These are phyloP conservation scores for Tretioscincus oriximinensis DNA, from an alignment of 2,113 vertebrate species.

Conservation along the genomic window DNA sequence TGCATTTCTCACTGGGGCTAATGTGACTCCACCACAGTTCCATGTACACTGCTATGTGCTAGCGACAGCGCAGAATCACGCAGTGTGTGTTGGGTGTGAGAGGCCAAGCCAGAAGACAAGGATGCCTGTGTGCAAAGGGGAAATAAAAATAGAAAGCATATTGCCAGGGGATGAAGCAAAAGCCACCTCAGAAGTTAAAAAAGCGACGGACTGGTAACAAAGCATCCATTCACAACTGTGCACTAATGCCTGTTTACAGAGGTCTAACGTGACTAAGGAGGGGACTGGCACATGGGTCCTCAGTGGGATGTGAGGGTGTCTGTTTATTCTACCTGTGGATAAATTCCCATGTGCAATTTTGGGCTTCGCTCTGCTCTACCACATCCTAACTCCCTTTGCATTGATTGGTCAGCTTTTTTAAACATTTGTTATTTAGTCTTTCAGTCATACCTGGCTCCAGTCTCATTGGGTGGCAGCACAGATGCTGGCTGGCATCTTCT, in stretches of 20 bases:
- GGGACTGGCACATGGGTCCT: background rate
- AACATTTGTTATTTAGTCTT: background rate
- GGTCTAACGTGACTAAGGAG: background rate
- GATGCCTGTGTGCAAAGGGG: slow-evolving; percentile 21
- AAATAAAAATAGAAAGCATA: slow-evolving; percentile 34
- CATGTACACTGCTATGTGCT: background rate
- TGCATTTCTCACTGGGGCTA: background rate
- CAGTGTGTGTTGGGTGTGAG: background rate
- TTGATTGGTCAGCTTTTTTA: background rate
- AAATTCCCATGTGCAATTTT: background rate
- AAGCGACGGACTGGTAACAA: slow-evolving; percentile 25
- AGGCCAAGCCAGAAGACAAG: slow-evolving; percentile 22
- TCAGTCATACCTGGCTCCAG: too few species aligned
- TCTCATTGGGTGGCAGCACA: too few species aligned
- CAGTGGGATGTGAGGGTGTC: background rate
- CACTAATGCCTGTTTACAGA: slow-evolving; percentile 3
- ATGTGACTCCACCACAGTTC: background rate
- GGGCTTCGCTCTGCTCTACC: background rate
- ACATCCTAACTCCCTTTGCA: background rate
- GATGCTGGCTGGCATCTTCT: too few species aligned
- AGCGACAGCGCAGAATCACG: background rate
- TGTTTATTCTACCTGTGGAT: background rate
- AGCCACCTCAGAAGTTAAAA: slow-evolving; percentile 23
- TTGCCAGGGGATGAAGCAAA: slow-evolving; percentile 18
- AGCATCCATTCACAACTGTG: slow-evolving; percentile 21